Evolutionary conservation across 2,888 invertebrate species (phyloP), one percentile per base, ranked within the genome.

Genomic region (Lasioglossum zephyrum): DNA sequence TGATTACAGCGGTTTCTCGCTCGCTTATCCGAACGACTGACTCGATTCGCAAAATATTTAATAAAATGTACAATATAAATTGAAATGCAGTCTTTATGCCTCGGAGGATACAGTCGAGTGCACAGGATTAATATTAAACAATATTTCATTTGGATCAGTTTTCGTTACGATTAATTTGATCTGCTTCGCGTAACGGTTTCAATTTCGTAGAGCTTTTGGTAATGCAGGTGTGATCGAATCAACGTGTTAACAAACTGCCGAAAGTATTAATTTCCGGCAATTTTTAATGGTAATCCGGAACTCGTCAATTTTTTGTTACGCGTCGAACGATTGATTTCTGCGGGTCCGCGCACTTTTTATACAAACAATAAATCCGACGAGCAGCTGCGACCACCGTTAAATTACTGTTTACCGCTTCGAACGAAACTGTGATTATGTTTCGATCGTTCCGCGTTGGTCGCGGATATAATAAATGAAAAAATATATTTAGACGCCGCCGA

Each of bases 401-500:
- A 47, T 47, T 22, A 66, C 22, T 13, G 11, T 44, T 44, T 41
- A 18, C 18, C 26, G 44, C 47, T 22, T 22, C 63, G 31, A 16
- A 6, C 16, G 47, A 16, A 47, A 36, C 44, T 22, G 16, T 8
- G 47, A 77, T 77, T 44, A 31, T 41, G 18, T 63, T 76, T 76
- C 39, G 63, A 76, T 76, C 47, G 18, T 66, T 66, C 3, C 6
- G 22, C 5, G n/a, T 13, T 11, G 22, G 41, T 41, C 41, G 22
- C 36, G 31, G 41, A 47, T 66, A 11, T 36, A 31, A 77, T 66
- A 47, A 77, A 77, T 31, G 63, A 31, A 63, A 31, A 47, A 76
- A 18, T n/a, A n/a, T n/a, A n/a, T n/a, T 53, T 53, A 16, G 2
- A 53, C 53, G 22, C 22, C 26, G 22, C 4, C 22, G 49, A 9